Evolutionary conservation across 2,888 invertebrate species (phyloP).

Genomic region (Nasonia oneida): DNA sequence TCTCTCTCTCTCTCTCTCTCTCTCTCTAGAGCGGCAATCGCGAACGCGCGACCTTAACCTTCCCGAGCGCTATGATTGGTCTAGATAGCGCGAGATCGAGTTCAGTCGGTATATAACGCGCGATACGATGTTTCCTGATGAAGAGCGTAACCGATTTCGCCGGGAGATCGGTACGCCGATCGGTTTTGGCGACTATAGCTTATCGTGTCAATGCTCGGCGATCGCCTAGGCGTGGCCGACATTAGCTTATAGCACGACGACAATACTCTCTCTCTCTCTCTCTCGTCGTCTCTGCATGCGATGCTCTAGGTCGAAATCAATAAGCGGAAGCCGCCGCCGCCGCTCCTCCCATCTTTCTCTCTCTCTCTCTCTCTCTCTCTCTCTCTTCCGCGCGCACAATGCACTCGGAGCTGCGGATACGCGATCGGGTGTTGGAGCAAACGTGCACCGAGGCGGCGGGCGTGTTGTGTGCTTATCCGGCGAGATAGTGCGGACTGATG

Average conservation of each 20-base stretch:
- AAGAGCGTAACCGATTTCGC: background rate
- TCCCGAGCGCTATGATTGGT: conserved; percentile 25
- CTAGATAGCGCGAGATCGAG: background rate
- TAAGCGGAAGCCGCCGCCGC: conserved; percentile 73
- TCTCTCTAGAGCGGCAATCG: background rate
- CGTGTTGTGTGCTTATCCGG: too few relatives aligned
- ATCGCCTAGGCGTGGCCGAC: conserved; percentile 58
- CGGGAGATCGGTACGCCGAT: too few relatives aligned
- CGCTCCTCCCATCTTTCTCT: background rate
- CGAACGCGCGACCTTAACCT: conserved; percentile 54
- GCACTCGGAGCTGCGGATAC: background rate
- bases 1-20: too few relatives aligned
- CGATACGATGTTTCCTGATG: background rate
- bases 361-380: background rate
- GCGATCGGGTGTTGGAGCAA: background rate
- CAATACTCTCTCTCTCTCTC: conserved; percentile 42
- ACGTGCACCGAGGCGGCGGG: too few relatives aligned
- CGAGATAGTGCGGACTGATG: too few relatives aligned
- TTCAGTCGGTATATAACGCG: background rate
- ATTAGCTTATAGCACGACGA: conserved; percentile 6
- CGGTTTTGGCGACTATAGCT: too few relatives aligned
- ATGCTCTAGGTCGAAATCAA: conserved; percentile 74
- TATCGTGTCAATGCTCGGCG: too few relatives aligned
- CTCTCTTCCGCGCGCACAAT: background rate
- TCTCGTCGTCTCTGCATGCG: conserved; percentile 62